phyloP scores from a whole-genome alignment of 2,888 invertebrate species.

The Luperina testacea region DNA sequence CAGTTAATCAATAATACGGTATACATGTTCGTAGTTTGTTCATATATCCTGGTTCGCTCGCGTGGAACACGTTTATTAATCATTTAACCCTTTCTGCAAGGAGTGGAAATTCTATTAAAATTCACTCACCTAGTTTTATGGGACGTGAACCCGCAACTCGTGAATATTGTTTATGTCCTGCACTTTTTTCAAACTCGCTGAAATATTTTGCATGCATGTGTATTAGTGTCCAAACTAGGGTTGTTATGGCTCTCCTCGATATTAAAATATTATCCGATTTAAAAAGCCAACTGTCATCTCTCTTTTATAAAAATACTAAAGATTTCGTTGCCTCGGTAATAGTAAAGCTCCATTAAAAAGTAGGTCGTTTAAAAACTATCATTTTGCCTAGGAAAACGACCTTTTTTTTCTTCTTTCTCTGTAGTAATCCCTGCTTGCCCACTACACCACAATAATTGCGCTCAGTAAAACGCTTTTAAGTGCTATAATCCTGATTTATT shows the following conservation, averaged over 20 bases:
- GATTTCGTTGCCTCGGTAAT: constrained; percentile 2
- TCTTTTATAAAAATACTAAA: constrained; percentile 11
- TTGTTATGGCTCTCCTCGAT: neutral
- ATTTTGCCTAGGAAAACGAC: neutral
- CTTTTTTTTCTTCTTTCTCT: constrained; percentile 23
- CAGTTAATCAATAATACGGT: constrained; percentile 1
- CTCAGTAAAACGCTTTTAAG: constrained; percentile 38
- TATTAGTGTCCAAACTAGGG: neutral
- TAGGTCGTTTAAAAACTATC: constrained; percentile 26
- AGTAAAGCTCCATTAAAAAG: constrained; percentile 24
- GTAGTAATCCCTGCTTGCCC: constrained; percentile 25
- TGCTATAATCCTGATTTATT: constrained; percentile 51
- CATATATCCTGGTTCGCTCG: constrained; percentile 34
- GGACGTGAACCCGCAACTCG: constrained; percentile 45
- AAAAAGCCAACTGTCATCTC: neutral
- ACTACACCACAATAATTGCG: constrained; percentile 38
- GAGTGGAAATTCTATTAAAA: constrained; percentile 58
- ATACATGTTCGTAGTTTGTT: constrained; percentile 26
- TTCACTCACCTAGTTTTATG: constrained; percentile 42
- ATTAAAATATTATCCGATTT: neutral
- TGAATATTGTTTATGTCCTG: constrained; percentile 44
- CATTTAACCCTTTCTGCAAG: constrained; percentile 47
- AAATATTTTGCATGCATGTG: constrained; percentile 27
- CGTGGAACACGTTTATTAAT: constrained; percentile 55
- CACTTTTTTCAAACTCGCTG: constrained; percentile 16